Percentiles rank a stretch among this genome's conserved stretches.
Conservation (phyloP, 2,797 vertebrate genomes). For the Leptatherina wallacei region DNA sequence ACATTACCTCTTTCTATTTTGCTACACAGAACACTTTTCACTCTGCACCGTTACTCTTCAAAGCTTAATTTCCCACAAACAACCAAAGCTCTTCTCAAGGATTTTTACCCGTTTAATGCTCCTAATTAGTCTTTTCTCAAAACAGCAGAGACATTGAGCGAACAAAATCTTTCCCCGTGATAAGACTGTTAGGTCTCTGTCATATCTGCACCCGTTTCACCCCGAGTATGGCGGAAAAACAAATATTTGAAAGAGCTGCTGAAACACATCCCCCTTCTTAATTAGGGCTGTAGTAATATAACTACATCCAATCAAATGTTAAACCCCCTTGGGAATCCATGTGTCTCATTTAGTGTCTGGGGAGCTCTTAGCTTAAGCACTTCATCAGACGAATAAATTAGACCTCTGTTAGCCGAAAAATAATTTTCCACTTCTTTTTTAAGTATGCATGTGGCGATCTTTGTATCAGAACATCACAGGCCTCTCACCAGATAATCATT, state of each 20-base stretch:
- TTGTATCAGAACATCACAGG: constrained; percentile 66
- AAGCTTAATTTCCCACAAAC: constrained; percentile 57
- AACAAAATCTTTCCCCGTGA: constrained; percentile 22
- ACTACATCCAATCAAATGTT: constrained; percentile 84
- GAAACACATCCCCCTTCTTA: constrained; percentile 85
- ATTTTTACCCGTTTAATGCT: constrained; percentile 25
- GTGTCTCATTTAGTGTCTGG: constrained; percentile 84
- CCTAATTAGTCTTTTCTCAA: constrained; percentile 31
- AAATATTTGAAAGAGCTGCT: constrained; percentile 86
- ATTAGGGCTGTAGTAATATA: constrained; percentile 85
- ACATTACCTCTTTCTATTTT: constrained; percentile 83
- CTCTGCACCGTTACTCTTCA: constrained; percentile 71
- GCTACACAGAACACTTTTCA: constrained; percentile 69
- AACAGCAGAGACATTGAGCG: not conserved
- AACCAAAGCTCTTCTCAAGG: constrained; percentile 18
- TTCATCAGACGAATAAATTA: constrained; percentile 88
- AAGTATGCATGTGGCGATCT: constrained; percentile 73
- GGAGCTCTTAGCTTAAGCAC: constrained; percentile 86
- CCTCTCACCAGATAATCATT: constrained; percentile 52
- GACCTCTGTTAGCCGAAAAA: constrained; percentile 84
- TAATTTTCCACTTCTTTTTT: constrained; percentile 77
- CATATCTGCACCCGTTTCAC: constrained; percentile 60
- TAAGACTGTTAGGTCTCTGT: constrained; percentile 48
- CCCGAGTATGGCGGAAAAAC: constrained; percentile 78
- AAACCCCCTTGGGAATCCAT: constrained; percentile 79